Evolutionary conservation across 1,140 invertebrate species (phyloP).

Genomic region (Zaprionus taronus): DNA sequence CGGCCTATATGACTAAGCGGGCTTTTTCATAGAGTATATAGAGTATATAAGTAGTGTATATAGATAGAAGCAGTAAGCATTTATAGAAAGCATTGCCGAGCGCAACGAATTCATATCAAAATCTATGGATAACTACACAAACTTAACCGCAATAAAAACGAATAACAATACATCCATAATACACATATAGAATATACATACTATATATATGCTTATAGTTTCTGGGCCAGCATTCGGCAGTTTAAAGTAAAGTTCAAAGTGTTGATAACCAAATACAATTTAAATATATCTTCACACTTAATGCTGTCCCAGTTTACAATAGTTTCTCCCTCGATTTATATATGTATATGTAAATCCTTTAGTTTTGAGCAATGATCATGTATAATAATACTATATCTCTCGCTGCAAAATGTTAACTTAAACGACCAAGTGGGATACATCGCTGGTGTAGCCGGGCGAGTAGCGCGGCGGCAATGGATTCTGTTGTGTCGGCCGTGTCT

Average conservation of each 20-base stretch:
- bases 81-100: slow-evolving; percentile 15
- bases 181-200: slow-evolving; percentile 21
- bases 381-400: slow-evolving; percentile 34
- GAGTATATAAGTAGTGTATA: slow-evolving; percentile 33
- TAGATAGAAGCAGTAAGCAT: slow-evolving; percentile 3
- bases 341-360: slow-evolving; percentile 19
- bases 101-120: slow-evolving; percentile 45
- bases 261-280: background rate
- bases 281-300: background rate
- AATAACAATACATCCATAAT: slow-evolving; percentile 34
- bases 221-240: slow-evolving; percentile 2
- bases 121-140: slow-evolving; percentile 61
- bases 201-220: slow-evolving; percentile 35
- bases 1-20: slow-evolving; percentile 22
- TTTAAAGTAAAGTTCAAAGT: background rate
- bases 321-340: slow-evolving; percentile 30
- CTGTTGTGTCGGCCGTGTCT: slow-evolving; percentile 56
- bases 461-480: slow-evolving; percentile 87
- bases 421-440: slow-evolving; percentile 89
- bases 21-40: slow-evolving; percentile 27
- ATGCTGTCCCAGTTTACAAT: slow-evolving; percentile 5
- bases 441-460: slow-evolving; percentile 88
- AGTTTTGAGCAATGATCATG: slow-evolving; percentile 48
- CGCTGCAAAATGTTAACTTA: slow-evolving; percentile 84
- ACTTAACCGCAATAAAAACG: slow-evolving; percentile 56